These are phyloP conservation scores for Melopsittacus undulatus DNA, from an alignment of 2,797 vertebrate species.

Conservation along the genomic window DNA sequence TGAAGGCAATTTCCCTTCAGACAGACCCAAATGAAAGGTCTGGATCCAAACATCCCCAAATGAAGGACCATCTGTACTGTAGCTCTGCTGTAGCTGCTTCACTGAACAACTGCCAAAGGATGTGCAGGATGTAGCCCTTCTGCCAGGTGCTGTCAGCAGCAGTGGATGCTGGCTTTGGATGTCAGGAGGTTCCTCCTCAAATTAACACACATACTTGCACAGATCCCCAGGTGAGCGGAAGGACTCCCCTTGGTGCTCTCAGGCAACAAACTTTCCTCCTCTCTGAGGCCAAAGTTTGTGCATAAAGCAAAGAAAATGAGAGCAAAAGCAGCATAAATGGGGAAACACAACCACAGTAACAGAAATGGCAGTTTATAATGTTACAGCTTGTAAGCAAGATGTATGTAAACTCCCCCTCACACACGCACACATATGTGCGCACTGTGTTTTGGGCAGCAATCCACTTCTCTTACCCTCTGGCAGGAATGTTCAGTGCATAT, in stretches of 20 bases:
- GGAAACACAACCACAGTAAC: neutral
- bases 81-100: neutral
- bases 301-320: neutral
- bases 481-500: neutral
- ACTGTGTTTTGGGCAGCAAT: neutral
- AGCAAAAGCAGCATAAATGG: neutral
- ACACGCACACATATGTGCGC: accelerated
- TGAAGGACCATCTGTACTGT: constrained; percentile 28
- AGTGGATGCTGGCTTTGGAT: neutral
- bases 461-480: neutral
- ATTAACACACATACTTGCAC: neutral
- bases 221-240: neutral
- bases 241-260: neutral
- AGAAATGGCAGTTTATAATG: neutral
- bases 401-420: neutral
- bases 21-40: neutral
- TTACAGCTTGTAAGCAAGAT: neutral
- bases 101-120: constrained; percentile 9
- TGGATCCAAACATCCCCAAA: constrained; percentile 22
- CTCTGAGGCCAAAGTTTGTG: neutral
- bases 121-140: neutral
- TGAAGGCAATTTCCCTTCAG: constrained; percentile 13
- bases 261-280: neutral
- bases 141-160: constrained; percentile 27
- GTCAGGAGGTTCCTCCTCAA: neutral